Conservation (phyloP, 2,797 vertebrate species). For the Paguma larvata region DNA sequence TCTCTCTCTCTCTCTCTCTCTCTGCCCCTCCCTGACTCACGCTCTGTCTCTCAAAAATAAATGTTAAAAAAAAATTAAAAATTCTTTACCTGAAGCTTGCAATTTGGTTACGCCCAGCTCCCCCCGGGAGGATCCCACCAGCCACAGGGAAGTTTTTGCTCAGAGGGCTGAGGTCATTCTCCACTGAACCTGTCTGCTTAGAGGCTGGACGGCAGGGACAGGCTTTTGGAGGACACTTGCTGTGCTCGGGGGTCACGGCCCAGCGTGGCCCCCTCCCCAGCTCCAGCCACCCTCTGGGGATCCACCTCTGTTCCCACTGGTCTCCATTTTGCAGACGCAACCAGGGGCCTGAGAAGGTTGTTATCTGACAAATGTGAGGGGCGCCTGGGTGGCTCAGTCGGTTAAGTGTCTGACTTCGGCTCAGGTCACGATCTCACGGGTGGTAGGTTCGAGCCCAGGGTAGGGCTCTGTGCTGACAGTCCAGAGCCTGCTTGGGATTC, state of each 20-base stretch:
- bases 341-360: background rate
- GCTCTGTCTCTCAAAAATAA: no score
- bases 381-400: no score
- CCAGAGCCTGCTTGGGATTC: no score
- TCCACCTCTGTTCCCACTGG: background rate
- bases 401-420: no score
- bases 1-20: no score
- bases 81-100: background rate
- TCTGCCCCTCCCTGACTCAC: no score
- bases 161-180: background rate
- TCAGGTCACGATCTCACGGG: no score
- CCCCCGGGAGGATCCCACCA: background rate
- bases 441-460: no score
- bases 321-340: background rate
- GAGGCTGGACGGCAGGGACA: background rate
- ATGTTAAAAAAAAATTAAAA: background rate
- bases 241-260: background rate
- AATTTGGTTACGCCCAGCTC: background rate
- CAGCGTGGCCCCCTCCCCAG: accelerated
- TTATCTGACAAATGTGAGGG: background rate
- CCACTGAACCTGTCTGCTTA: background rate
- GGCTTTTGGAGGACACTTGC: background rate
- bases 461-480: no score
- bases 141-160: background rate
- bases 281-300: background rate